These are phyloP conservation scores for Ophioderma brevispina DNA, from an alignment of 35 echinoderm and acorn worm species.

Conservation along the genomic window DNA sequence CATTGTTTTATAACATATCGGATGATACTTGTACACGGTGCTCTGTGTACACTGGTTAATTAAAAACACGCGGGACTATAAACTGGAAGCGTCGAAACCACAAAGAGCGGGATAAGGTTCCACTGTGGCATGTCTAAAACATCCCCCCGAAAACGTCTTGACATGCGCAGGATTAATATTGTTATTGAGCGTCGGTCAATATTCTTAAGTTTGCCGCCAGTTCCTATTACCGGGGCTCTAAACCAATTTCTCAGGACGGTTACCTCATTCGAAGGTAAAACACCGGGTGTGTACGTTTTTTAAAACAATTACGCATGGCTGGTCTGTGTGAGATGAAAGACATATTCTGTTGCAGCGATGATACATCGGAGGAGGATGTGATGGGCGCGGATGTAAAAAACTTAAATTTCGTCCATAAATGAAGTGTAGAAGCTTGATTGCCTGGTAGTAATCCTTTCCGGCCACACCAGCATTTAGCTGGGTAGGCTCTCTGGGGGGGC, in stretches of 20 bases:
- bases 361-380: not conserved
- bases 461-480: too few species aligned
- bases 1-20: not conserved
- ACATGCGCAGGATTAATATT: not conserved
- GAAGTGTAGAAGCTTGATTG: too few species aligned
- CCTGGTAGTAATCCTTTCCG: too few species aligned
- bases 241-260: not conserved
- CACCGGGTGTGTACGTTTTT: not conserved
- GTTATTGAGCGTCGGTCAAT: conserved; percentile 3
- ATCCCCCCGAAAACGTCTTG: not conserved
- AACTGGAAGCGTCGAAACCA: not conserved
- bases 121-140: not conserved
- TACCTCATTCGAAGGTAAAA: not conserved
- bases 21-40: not conserved
- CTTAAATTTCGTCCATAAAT: too few species aligned
- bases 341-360: too few species aligned
- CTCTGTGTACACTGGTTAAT: not conserved
- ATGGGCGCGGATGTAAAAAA: too few species aligned
- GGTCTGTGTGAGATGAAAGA: too few species aligned
- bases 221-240: not conserved
- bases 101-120: not conserved
- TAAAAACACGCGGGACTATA: not conserved
- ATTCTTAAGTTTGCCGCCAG: not conserved
- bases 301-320: not conserved
- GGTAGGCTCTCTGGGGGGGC: too few species aligned